phyloP scores from a whole-genome alignment of 1,140 invertebrate genomes.

The Eriosoma lanigerum region DNA sequence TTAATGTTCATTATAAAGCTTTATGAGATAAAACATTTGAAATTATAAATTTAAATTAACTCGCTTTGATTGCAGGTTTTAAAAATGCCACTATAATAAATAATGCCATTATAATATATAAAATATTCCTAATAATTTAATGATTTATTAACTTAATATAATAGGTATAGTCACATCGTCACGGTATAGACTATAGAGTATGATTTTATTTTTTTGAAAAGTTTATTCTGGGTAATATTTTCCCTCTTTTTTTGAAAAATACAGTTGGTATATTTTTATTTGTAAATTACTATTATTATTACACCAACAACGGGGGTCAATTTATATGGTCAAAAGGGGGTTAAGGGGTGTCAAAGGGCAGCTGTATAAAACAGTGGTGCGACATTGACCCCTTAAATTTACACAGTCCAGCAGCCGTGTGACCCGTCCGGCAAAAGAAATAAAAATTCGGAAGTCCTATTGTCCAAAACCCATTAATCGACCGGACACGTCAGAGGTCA shows the following conservation, averaged over 20 bases:
- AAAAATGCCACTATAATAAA: too few relatives aligned
- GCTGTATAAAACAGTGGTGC: slow-evolving; percentile 51
- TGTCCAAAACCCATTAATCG: slow-evolving; percentile 51
- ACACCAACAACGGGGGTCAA: slow-evolving; percentile 46
- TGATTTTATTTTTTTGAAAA: neutral
- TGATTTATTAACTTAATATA: too few relatives aligned
- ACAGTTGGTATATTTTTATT: slow-evolving; percentile 50
- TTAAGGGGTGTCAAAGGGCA: slow-evolving; percentile 51
- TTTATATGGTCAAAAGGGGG: slow-evolving; percentile 45
- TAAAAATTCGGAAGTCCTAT: slow-evolving; percentile 51
- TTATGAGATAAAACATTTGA: too few relatives aligned
- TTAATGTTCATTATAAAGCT: too few relatives aligned
- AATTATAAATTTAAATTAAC: too few relatives aligned
- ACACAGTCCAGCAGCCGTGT: slow-evolving; percentile 46
- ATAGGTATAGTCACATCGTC: neutral
- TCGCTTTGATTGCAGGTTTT: too few relatives aligned
- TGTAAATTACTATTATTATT: slow-evolving; percentile 51
- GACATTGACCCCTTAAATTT: slow-evolving; percentile 45
- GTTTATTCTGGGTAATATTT: neutral
- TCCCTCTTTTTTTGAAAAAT: slow-evolving; percentile 29
- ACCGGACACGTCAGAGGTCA: slow-evolving; percentile 51
- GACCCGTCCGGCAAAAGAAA: slow-evolving; percentile 50
- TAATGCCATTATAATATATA: too few relatives aligned
- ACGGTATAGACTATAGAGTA: neutral
- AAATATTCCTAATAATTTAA: too few relatives aligned